phyloP scores from a whole-genome alignment of 1,140 invertebrate species.

The Orchesella cincta region DNA sequence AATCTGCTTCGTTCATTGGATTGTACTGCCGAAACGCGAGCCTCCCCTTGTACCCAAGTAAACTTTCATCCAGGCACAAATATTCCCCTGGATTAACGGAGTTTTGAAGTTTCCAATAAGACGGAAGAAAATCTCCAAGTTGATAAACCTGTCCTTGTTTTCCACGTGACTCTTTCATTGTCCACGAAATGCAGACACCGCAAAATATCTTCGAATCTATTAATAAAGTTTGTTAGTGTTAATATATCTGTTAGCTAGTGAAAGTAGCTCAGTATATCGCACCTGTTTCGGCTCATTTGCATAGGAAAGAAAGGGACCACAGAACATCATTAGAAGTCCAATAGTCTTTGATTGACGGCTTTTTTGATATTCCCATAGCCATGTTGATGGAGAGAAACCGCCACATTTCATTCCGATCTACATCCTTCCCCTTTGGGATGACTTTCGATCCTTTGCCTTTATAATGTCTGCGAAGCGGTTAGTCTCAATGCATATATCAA shows the following conservation, averaged over 20 bases:
- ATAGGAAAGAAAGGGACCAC: neutral
- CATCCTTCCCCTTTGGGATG: neutral
- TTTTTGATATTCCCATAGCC: neutral
- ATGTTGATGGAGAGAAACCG: neutral
- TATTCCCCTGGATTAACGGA: slow-evolving; percentile 50
- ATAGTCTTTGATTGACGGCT: neutral
- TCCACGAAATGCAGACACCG: slow-evolving; percentile 47
- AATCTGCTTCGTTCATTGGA: slow-evolving; percentile 55
- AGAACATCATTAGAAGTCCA: neutral
- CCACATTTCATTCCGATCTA: neutral
- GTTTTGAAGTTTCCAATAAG: slow-evolving; percentile 47
- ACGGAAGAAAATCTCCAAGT: slow-evolving; percentile 36
- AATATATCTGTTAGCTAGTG: no score
- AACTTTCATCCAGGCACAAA: slow-evolving; percentile 56
- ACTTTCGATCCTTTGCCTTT: neutral
- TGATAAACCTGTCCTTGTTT: slow-evolving; percentile 32
- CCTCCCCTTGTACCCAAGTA: slow-evolving; percentile 55
- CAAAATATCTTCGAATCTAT: slow-evolving; percentile 41
- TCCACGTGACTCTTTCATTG: neutral
- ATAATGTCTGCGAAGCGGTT: neutral
- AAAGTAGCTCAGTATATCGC: neutral
- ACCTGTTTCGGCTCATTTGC: neutral
- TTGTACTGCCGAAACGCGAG: slow-evolving; percentile 56
- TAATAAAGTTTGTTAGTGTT: no score
- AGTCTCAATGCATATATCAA: neutral